These are phyloP conservation scores for Asarcornis scutulata DNA, from an alignment of 2,113 vertebrate genomes.

Conservation along the genomic window DNA sequence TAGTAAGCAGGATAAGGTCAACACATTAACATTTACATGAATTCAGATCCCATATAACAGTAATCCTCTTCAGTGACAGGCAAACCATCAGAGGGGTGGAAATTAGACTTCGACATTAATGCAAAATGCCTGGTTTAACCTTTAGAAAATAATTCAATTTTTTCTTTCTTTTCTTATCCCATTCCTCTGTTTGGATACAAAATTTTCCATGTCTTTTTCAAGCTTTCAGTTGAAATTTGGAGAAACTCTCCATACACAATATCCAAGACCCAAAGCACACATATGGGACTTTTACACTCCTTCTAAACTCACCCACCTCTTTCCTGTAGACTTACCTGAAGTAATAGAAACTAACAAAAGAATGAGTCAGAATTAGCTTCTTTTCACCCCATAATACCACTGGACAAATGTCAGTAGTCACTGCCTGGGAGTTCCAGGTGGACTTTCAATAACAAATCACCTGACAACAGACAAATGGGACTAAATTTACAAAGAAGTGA, in stretches of 20 bases:
- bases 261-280: not conserved
- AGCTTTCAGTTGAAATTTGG: constrained; percentile 18
- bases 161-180: not conserved
- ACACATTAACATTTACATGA: constrained; percentile 59
- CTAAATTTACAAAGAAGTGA: not conserved
- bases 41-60: constrained; percentile 33
- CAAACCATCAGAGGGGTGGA: constrained; percentile 5
- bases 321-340: constrained; percentile 9
- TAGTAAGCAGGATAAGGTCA: constrained; percentile 50
- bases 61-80: constrained; percentile 41
- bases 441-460: not conserved
- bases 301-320: not conserved
- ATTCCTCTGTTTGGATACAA: not conserved
- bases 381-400: not conserved
- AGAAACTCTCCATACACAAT: not conserved
- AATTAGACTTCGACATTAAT: constrained; percentile 56
- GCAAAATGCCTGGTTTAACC: constrained; percentile 56
- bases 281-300: not conserved
- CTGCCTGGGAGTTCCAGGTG: not conserved
- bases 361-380: constrained; percentile 3
- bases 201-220: constrained; percentile 14
- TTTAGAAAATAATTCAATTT: constrained; percentile 56
- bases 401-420: not conserved
- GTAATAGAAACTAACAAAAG: not conserved
- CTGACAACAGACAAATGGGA: not conserved